Base-by-base conservation (phyloP, 2,888 invertebrate genomes). In the Melipona beecheii region DNA sequence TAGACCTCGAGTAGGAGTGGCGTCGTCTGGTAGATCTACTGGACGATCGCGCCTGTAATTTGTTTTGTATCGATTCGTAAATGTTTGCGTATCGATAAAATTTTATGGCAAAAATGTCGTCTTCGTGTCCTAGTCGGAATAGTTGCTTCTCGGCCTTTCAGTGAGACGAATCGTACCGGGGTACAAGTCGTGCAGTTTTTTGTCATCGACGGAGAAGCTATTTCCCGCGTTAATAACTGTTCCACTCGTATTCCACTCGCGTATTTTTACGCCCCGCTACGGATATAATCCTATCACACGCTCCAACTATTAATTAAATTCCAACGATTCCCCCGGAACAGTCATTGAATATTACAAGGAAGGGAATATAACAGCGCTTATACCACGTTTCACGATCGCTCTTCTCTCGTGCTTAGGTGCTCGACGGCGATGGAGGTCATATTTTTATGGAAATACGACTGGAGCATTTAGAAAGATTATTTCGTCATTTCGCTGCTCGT, bases 231-330 rank as follows among this genome's bases (percentile, higher is more conserved):
- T 60, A 24, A 6, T 31, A 31, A 31, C 24, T 24, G 3, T 15
- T 17, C 60, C 24, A 15, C 24, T 27, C 17, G 17, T 3, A 9
- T 13, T 21, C 13, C 13, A 13, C 56, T 56, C 56, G 43, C n/a
- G 19, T 13, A 64, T 64, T 31, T 64, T 21, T 64, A 31, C 21
- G 19, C 19, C 19, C 19, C 52, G 27, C 2, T n/a, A 15, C 56
- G 56, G 64, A 31, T 49, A 3, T 31, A 21, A 43, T 27, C 15
- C 27, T 19, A 52, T 4, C 11, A 24, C 24, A 31, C 62, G 56
- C 54, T 58, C 71, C 65, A 64, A 71, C 49, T 78, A 71, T 71
- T 80, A 80, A 80, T 80, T 80, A 80, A 78, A 80, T 80, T 78
- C 71, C 68, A 65, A 11, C 56, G 65, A 56, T 17, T 36, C 65